Evolutionary conservation across 2,797 vertebrate genomes (phyloP), one percentile per base, ranked within the genome.

Genomic region (Sandelia bainsii): DNA sequence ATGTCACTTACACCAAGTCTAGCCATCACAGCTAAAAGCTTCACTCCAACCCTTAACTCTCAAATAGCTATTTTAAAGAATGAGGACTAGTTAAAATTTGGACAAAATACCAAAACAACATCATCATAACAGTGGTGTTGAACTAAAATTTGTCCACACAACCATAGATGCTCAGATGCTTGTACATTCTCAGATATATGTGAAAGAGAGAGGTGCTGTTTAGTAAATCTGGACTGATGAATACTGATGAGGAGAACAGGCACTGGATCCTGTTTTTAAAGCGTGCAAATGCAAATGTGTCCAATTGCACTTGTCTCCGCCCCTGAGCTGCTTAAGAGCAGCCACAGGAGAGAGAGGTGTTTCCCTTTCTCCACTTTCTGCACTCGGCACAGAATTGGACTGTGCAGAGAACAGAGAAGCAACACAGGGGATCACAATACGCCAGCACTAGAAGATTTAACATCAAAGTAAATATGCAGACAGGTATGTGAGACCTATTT

Each of bases 401-500:
- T 73, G 69, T 61, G 27, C 63, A 59, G 46, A 56, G 63, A 64
- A 19, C 27, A 74, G 75, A 45, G 46, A 42, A 45, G 22, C 48
- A 64, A 3, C 62, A 48, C 40, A 62, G 63, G 16, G 40, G 29
- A 50, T 59, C n/a, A 44, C n/a, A 44, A 8, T 17, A 56, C 37
- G 4, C 22, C 58, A 57, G 46, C 45, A 64, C 48, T 23, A 66
- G 69, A 58, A 72, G 61, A 72, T n/a, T 25, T 27, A 56, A 46
- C 60, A 46, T 72, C 66, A 58, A 3, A 49, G 37, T 68, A 72
- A 78, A 60, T 52, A 79, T 80, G 76, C 76, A 76, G 75, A 77
- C 59, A 82, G 87, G 86, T 90, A 89, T 23, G 87, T 89, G 66
- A 46, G 59, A 57, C 6, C 17, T 9, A 2, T 37, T 45, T 25